These are phyloP conservation scores for Pseudorhombus dupliciocellatus DNA, from an alignment of 2,113 vertebrate genomes.

Conservation along the genomic window DNA sequence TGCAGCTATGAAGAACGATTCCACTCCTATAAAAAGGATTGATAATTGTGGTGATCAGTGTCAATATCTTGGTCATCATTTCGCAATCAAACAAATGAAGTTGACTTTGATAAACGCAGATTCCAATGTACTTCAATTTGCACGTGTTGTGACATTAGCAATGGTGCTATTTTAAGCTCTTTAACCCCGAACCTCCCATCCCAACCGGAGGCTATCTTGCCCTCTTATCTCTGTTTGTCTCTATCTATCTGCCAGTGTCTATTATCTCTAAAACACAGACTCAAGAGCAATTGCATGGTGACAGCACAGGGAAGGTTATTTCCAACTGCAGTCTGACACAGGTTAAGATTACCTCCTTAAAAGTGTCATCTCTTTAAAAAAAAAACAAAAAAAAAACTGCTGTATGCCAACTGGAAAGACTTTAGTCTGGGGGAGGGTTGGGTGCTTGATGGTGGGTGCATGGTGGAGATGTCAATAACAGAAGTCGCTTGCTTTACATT, in stretches of 20 bases:
- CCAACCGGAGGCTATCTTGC: background rate
- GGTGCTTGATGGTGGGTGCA: too few species aligned
- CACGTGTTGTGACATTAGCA: background rate
- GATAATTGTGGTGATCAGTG: too few species aligned
- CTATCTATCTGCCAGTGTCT: conserved; percentile 26
- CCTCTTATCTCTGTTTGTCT: conserved; percentile 28
- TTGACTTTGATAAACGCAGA: too few species aligned
- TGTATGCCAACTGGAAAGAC: background rate
- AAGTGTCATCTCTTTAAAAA: conserved; percentile 11
- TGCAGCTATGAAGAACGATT: too few species aligned
- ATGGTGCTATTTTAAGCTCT: conserved; percentile 26
- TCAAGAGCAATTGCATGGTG: conserved; percentile 24
- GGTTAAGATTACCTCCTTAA: conserved; percentile 39
- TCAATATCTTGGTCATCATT: too few species aligned
- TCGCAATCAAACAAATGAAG: background rate
- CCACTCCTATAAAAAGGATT: too few species aligned
- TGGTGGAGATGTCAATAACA: too few species aligned
- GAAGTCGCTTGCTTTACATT: too few species aligned
- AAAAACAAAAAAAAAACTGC: background rate
- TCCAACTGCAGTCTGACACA: conserved; percentile 23
- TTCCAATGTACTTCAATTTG: background rate
- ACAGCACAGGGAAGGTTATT: conserved; percentile 14
- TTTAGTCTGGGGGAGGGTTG: too few species aligned
- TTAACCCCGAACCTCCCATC: background rate
- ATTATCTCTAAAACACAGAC: conserved; percentile 40